phyloP scores from a whole-genome alignment of 2,113 vertebrate genomes.

The Antennarius striatus region DNA sequence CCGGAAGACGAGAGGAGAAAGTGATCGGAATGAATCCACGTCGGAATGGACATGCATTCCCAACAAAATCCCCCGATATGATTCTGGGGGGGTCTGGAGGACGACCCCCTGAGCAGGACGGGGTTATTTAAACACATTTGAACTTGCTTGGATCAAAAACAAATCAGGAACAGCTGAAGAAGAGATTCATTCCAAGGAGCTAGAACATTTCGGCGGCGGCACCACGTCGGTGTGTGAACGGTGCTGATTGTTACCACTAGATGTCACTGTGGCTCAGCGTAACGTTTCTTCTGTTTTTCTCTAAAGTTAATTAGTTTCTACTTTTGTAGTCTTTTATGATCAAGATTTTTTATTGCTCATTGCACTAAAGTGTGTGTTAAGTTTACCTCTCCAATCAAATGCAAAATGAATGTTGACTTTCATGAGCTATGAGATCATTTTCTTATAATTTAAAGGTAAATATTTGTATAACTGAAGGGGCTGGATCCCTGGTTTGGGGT shows the following conservation, averaged over 20 bases:
- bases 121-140: constrained; percentile 9
- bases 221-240: neutral
- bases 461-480: constrained; percentile 54
- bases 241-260: constrained; percentile 31
- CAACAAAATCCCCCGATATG: neutral
- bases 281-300: constrained; percentile 17
- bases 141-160: neutral
- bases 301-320: constrained; percentile 12
- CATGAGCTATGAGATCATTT: constrained; percentile 15
- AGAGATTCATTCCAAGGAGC: constrained; percentile 23
- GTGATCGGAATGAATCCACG: constrained; percentile 31
- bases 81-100: constrained; percentile 2
- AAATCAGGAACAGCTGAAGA: constrained; percentile 21
- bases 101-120: too few species aligned
- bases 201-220: neutral
- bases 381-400: constrained; percentile 61
- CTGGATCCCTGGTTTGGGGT: constrained; percentile 65
- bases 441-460: constrained; percentile 6
- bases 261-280: constrained; percentile 44
- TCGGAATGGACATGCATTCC: neutral
- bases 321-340: constrained; percentile 29
- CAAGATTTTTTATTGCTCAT: constrained; percentile 34
- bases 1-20: constrained; percentile 60
- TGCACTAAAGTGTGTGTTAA: constrained; percentile 56
- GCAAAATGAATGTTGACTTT: constrained; percentile 28